Conservation (phyloP, 2,113 vertebrate genomes). For the Pseudopipra pipra region DNA sequence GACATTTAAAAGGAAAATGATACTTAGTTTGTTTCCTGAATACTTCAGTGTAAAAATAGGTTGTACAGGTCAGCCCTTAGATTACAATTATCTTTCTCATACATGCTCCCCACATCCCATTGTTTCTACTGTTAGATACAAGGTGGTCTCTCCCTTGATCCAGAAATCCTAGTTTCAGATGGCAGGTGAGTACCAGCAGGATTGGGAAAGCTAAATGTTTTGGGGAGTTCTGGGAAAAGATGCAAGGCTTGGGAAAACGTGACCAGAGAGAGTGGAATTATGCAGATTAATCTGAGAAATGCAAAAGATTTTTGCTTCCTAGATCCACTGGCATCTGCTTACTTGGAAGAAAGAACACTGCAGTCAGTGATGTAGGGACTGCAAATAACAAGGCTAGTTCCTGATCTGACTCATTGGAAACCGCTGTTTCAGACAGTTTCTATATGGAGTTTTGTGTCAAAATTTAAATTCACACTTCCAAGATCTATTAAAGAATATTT, state of each 20-base stretch:
- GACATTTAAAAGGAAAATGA: not conserved
- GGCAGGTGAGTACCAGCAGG: not conserved
- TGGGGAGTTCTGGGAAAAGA: not conserved
- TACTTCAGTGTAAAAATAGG: not conserved
- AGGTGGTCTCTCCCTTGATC: not conserved
- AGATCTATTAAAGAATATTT: not conserved
- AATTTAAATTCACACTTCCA: not conserved
- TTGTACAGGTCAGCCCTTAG: not conserved
- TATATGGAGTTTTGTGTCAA: not conserved
- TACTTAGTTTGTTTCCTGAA: not conserved
- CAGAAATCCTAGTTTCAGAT: not conserved
- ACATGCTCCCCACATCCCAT: accelerated
- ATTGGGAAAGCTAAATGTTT: not conserved
- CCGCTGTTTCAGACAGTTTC: not conserved
- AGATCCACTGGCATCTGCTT: not conserved
- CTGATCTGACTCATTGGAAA: not conserved
- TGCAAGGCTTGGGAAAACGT: not conserved
- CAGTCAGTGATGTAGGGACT: not conserved
- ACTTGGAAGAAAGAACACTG: not conserved
- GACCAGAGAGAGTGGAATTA: not conserved
- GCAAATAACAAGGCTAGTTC: not conserved
- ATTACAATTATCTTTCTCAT: accelerated
- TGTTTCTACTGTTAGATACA: accelerated
- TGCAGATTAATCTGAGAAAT: not conserved
- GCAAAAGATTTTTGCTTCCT: not conserved